Evolutionary conservation across 2,888 invertebrate genomes (phyloP).

Genomic region (Cephus runcator): DNA sequence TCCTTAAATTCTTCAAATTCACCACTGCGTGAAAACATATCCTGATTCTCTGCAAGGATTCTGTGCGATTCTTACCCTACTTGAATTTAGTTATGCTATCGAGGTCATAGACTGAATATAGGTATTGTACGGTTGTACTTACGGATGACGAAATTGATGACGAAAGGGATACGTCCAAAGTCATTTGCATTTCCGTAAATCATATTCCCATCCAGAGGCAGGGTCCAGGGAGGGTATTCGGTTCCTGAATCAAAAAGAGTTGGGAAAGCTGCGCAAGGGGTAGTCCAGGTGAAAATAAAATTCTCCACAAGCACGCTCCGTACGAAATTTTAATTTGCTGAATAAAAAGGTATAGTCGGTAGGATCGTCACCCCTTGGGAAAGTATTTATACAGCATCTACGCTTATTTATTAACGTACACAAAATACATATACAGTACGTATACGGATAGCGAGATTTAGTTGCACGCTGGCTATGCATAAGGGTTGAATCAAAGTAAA

Average conservation of each 20-base stretch:
- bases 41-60: neutral
- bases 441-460: conserved; percentile 6
- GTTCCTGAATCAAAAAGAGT: conserved; percentile 3
- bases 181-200: neutral
- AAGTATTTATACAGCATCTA: conserved; percentile 44
- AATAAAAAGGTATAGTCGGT: conserved; percentile 24
- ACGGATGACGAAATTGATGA: neutral
- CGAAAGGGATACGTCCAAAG: neutral
- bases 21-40: neutral
- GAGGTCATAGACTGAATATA: neutral
- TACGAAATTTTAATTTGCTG: conserved; percentile 59
- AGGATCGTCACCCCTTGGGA: conserved; percentile 52
- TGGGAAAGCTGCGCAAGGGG: neutral
- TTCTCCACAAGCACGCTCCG: conserved; percentile 49
- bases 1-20: neutral
- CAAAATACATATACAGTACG: conserved; percentile 18
- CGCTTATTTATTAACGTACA: conserved; percentile 30
- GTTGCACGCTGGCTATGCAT: neutral
- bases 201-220: neutral
- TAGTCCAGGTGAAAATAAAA: conserved; percentile 56
- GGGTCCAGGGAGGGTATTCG: neutral
- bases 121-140: neutral
- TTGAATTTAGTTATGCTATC: neutral
- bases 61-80: neutral
- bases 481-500: conserved; percentile 51